Evolutionary conservation across 2,888 invertebrate species (phyloP), one percentile per base, ranked within the genome.

Genomic region (Watsonalla binaria): DNA sequence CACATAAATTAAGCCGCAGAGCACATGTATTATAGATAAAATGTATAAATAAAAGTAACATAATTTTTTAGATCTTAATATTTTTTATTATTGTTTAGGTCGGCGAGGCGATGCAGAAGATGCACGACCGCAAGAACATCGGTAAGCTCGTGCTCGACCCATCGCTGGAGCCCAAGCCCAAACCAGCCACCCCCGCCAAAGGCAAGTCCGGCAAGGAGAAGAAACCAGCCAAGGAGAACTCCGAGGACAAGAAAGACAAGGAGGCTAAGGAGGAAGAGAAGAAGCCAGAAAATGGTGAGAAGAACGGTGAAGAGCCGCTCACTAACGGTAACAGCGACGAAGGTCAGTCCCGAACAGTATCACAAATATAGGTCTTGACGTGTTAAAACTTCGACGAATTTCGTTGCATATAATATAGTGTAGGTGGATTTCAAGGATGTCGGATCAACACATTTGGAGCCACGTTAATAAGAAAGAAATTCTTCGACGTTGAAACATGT

Each of bases 101-200:
- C 13, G 94, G 94, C 34, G 96, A 97, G 74, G 97, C 96, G 6
- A 97, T 97, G 97, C 96, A 96, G 84, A 96, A 96, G 85, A 95
- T 97, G 94, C 97, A 97, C 85, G 97, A 97, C 75, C 94, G 96
- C 74, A 96, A 96, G 87, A 97, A 97, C 86, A 93, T 97, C 71
- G 97, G 97, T 54, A 97, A 97, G 84, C 93, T 97, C 48, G 93
- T 97, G 47, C 88, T 97, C 61, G 96, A 97, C 78, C 96, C 96
- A 33, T 93, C 94, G 46, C 80, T 95, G 79, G 95, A 95, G 79
- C 95, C 95, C 2, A 95, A 95, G 72, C 95, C 95, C 35, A 95
- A 95, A 79, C 95, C 95, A 45, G 94, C 94, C 24, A 95, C 95
- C 7, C 95, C 95, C 1, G 94, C 95, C 55, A 95, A 95, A 81